Evolutionary conservation across 2,113 vertebrate species (phyloP).

Genomic region (Pan paniscus): DNA sequence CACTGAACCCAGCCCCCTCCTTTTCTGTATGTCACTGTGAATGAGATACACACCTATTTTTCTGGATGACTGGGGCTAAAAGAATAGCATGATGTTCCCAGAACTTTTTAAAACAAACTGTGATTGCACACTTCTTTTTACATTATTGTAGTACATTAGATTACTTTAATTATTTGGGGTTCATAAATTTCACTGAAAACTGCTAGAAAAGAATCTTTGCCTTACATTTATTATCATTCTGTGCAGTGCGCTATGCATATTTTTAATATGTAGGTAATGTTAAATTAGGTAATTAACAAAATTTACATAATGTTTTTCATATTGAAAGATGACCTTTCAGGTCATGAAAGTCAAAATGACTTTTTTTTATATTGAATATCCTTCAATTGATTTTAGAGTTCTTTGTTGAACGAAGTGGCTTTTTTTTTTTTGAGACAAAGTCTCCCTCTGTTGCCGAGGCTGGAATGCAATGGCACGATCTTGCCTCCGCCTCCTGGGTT

Average conservation of each 20-base stretch:
- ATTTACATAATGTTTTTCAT: neutral
- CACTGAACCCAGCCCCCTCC: neutral
- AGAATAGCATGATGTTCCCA: neutral
- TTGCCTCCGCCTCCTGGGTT: too few species aligned
- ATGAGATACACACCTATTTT: neutral
- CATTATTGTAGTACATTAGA: neutral
- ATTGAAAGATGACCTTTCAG: neutral
- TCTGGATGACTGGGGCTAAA: neutral
- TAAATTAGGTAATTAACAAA: neutral
- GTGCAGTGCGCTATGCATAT: neutral
- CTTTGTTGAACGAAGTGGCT: neutral
- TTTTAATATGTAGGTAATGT: neutral
- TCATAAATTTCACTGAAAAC: neutral
- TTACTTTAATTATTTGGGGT: neutral
- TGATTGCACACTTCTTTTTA: neutral
- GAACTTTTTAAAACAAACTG: neutral
- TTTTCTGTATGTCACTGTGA: neutral
- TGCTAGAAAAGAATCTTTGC: neutral
- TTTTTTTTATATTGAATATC: neutral
- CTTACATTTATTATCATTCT: neutral
- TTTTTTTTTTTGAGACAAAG: too few species aligned
- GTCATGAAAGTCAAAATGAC: neutral
- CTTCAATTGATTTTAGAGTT: neutral
- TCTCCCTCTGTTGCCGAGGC: too few species aligned
- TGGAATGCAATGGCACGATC: too few species aligned